Percentiles rank a stretch among this genome's conserved stretches.
These are phyloP conservation scores for Diabrotica virgifera DNA, from an alignment of 1,140 invertebrate species.

Conservation along the genomic window DNA sequence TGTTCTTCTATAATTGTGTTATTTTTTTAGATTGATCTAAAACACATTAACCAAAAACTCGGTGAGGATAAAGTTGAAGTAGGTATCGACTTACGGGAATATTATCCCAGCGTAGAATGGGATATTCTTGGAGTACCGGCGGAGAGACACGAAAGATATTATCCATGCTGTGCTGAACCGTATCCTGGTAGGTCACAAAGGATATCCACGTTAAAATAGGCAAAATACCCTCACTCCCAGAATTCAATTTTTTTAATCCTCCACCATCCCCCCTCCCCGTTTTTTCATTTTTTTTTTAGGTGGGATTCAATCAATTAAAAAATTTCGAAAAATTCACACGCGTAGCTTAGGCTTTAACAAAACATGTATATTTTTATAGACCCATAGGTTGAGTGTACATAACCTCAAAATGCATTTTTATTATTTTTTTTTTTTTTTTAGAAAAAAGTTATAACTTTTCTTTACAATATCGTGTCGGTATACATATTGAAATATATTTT, in stretches of 20 bases:
- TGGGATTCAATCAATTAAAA: no score
- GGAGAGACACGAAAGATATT: constrained; percentile 85
- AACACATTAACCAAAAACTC: constrained; percentile 82
- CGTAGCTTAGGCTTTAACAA: no score
- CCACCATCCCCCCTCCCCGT: no score
- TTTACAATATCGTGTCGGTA: no score
- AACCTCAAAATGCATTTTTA: no score
- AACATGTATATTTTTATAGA: no score
- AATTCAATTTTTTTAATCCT: no score
- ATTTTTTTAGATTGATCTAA: constrained; percentile 75
- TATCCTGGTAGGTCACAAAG: constrained; percentile 65
- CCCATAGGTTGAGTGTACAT: no score
- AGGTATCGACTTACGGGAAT: constrained; percentile 89
- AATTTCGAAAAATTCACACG: no score
- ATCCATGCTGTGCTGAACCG: constrained; percentile 83
- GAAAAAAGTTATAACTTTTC: not conserved
- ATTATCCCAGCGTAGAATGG: constrained; percentile 97
- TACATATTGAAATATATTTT: no score
- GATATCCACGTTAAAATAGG: not conserved
- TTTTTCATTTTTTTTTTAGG: no score
- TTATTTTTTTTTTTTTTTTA: not conserved
- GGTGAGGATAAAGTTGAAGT: constrained; percentile 79
- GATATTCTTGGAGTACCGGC: constrained; percentile 92
- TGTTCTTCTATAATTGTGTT: constrained; percentile 8
- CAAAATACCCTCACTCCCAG: no score